A percentile compares a stretch with the other conserved stretches of the same genome.
Conservation (phyloP, 2,113 vertebrate genomes). For the Phalacrocorax aristotelis region DNA sequence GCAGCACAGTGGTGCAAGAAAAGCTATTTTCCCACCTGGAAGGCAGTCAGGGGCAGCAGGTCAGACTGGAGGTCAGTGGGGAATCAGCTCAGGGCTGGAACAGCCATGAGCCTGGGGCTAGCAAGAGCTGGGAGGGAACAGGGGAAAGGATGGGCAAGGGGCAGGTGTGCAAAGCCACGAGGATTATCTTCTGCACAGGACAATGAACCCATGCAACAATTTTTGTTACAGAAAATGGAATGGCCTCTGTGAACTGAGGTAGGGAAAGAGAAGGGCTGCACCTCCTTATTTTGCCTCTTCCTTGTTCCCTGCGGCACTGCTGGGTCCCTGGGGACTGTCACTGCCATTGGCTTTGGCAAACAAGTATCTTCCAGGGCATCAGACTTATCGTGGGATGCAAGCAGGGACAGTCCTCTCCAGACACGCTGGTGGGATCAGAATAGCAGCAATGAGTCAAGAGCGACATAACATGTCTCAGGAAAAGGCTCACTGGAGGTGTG, state of each 20-base stretch:
- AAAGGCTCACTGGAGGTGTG: not conserved
- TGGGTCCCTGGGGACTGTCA: not conserved
- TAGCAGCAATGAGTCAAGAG: not conserved
- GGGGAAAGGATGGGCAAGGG: not conserved
- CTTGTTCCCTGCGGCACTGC: not conserved
- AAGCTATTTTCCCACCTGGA: not conserved
- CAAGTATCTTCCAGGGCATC: not conserved
- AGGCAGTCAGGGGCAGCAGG: not conserved
- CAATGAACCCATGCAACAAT: not conserved
- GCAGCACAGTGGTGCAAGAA: not conserved
- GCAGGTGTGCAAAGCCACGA: not conserved
- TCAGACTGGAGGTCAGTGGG: not conserved
- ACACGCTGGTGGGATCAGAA: not conserved
- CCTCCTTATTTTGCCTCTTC: not conserved
- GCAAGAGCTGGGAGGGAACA: not conserved
- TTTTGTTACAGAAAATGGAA: not conserved
- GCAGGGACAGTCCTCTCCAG: not conserved
- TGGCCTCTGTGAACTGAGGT: not conserved
- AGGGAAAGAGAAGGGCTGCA: not conserved
- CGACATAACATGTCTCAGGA: not conserved
- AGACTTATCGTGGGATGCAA: not conserved
- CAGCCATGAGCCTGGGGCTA: not conserved
- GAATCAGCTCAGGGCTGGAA: not conserved
- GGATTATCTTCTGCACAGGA: not conserved
- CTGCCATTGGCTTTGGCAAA: not conserved